Evolutionary conservation across 2,113 vertebrate species (phyloP).

Genomic region (Ciconia boyciana): DNA sequence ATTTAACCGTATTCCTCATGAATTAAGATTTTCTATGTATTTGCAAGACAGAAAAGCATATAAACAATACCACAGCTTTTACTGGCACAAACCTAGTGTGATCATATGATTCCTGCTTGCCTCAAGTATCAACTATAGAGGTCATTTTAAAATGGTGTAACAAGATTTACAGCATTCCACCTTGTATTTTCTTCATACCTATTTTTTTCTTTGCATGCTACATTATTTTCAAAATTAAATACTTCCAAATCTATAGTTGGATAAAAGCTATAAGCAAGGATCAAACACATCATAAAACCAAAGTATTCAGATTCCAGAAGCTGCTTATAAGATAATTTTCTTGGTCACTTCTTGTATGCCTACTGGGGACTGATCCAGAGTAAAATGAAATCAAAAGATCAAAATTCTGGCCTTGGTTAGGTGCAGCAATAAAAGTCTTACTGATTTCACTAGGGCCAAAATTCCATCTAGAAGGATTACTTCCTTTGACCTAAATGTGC

Average conservation of each 20-base stretch:
- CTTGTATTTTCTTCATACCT: not conserved
- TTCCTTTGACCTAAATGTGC: constrained; percentile 59
- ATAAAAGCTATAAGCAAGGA: not conserved
- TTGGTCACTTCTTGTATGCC: not conserved
- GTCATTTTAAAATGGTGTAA: not conserved
- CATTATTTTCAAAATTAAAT: not conserved
- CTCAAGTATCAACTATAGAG: not conserved
- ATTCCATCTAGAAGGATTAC: constrained; percentile 48
- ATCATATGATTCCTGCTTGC: not conserved
- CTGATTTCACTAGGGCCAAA: not conserved
- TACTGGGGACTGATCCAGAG: not conserved
- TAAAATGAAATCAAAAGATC: not conserved
- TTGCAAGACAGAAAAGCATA: not conserved
- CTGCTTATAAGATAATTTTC: not conserved
- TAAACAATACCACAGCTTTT: not conserved
- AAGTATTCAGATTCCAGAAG: not conserved
- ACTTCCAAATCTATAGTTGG: not conserved
- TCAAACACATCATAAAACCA: not conserved
- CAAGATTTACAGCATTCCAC: not conserved
- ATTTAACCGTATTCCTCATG: not conserved
- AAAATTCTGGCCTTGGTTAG: not conserved
- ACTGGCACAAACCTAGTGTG: not conserved
- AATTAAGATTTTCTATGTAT: not conserved
- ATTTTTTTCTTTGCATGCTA: not conserved
- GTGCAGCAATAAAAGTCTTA: not conserved